phyloP scores from a whole-genome alignment of 2,797 vertebrate genomes.

The Bovichtus diacanthus region DNA sequence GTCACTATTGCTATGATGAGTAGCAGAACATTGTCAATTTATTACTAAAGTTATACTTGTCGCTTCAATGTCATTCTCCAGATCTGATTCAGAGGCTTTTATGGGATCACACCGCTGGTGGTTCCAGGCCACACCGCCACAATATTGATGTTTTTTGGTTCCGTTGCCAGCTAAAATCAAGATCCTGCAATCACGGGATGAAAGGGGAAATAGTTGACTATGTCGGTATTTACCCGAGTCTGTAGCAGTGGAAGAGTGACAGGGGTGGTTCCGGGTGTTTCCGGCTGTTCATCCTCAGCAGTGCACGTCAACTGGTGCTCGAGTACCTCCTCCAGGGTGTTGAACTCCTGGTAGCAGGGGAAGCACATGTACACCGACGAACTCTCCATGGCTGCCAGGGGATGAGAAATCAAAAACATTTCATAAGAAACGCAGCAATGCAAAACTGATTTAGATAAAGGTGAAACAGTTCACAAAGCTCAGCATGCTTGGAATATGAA shows the following conservation, averaged over 20 bases:
- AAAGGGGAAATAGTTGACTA: background rate
- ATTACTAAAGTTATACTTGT: slow-evolving; percentile 47
- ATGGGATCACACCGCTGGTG: slow-evolving; percentile 1
- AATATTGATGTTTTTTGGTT: background rate
- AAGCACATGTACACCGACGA: slow-evolving; percentile 90
- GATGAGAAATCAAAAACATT: slow-evolving; percentile 52
- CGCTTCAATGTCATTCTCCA: slow-evolving; percentile 36
- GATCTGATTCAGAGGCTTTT: slow-evolving; percentile 27
- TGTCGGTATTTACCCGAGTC: slow-evolving; percentile 65
- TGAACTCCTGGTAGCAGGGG: slow-evolving; percentile 89
- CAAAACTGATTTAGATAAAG: slow-evolving; percentile 58
- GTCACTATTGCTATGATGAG: slow-evolving; percentile 43
- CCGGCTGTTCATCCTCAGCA: slow-evolving; percentile 75
- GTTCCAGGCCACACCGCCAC: slow-evolving; percentile 19
- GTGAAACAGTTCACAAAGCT: slow-evolving; percentile 56
- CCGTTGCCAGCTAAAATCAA: slow-evolving; percentile 14
- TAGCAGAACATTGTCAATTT: slow-evolving; percentile 40
- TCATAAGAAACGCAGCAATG: slow-evolving; percentile 53
- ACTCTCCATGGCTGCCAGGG: slow-evolving; percentile 80
- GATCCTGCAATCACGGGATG: background rate
- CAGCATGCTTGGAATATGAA: slow-evolving; percentile 55
- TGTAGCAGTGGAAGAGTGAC: slow-evolving; percentile 64
- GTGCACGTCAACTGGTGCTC: slow-evolving; percentile 87
- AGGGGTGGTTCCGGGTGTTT: slow-evolving; percentile 54
- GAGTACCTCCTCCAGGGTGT: slow-evolving; percentile 87